phyloP scores from a whole-genome alignment of 2,888 invertebrate species.

The Subacronicta megacephala region DNA sequence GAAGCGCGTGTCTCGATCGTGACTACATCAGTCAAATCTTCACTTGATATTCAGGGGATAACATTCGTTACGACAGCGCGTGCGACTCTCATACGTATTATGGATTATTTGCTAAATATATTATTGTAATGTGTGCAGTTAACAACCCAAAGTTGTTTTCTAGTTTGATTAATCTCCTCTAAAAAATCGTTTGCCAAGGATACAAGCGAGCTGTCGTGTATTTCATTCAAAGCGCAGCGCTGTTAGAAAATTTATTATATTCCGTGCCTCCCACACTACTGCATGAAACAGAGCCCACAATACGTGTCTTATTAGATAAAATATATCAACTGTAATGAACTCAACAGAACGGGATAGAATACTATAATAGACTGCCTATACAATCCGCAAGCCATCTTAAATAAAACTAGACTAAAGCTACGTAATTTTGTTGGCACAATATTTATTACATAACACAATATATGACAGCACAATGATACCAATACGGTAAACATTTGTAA shows the following conservation, averaged over 20 bases:
- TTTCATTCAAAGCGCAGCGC: not conserved
- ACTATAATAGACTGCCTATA: constrained; percentile 6
- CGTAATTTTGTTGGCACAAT: constrained; percentile 44
- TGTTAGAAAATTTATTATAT: constrained; percentile 1
- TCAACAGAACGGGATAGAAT: constrained; percentile 8
- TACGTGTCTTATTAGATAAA: constrained; percentile 5
- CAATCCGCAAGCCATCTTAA: constrained; percentile 22
- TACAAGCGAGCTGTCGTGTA: no score
- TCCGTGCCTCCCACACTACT: not conserved
- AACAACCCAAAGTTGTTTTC: constrained; percentile 42
- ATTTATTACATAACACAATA: constrained; percentile 58
- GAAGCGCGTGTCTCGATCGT: constrained; percentile 78
- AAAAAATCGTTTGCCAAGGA: not conserved
- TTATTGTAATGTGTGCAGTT: constrained; percentile 63
- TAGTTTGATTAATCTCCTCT: constrained; percentile 4
- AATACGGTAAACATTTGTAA: constrained; percentile 70
- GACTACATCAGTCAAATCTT: constrained; percentile 85
- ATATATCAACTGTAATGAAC: constrained; percentile 18
- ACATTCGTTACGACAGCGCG: constrained; percentile 76
- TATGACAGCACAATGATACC: constrained; percentile 67
- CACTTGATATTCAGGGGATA: constrained; percentile 80
- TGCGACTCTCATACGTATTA: constrained; percentile 67
- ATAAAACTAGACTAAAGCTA: constrained; percentile 44
- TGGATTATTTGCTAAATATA: constrained; percentile 69
- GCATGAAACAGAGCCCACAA: constrained; percentile 7